Conservation (phyloP, 1,140 invertebrate species). For the Neodiprion pinetum region DNA sequence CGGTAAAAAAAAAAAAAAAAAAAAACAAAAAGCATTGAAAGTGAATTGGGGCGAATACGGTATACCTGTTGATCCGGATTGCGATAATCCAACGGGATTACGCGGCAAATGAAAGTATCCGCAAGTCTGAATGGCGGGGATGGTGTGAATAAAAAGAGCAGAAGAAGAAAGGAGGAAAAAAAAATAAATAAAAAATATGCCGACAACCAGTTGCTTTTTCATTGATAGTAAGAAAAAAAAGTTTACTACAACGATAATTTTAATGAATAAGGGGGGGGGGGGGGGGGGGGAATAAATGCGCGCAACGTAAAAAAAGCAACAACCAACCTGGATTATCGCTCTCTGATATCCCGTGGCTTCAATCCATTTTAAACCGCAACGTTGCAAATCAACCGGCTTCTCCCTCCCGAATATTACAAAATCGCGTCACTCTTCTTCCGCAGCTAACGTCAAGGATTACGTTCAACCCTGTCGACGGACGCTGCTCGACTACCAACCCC, state of each 20-base stretch:
- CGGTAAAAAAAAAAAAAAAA: not conserved
- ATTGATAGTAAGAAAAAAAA: too few relatives aligned
- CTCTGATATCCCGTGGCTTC: not conserved
- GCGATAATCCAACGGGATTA: not conserved
- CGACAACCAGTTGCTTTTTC: too few relatives aligned
- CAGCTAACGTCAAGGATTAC: not conserved
- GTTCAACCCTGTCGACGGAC: not conserved
- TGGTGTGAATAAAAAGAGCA: too few relatives aligned
- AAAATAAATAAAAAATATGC: too few relatives aligned
- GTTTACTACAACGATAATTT: too few relatives aligned
- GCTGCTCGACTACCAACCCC: constrained; percentile 10
- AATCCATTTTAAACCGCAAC: not conserved
- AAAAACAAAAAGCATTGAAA: not conserved
- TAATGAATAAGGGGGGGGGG: too few relatives aligned
- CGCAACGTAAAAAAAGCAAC: too few relatives aligned
- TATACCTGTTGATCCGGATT: not conserved
- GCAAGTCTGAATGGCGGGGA: not conserved
- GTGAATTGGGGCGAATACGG: not conserved
- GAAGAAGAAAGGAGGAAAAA: too few relatives aligned
- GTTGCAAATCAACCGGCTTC: not conserved
- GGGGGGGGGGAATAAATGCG: too few relatives aligned
- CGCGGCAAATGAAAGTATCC: not conserved
- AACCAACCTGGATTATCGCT: too few relatives aligned
- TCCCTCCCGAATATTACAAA: not conserved
- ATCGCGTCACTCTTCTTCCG: not conserved